Percentiles rank a stretch among this genome's conserved stretches.
phyloP scores from a whole-genome alignment of 2,113 vertebrate species.

The Pelusios castaneus region DNA sequence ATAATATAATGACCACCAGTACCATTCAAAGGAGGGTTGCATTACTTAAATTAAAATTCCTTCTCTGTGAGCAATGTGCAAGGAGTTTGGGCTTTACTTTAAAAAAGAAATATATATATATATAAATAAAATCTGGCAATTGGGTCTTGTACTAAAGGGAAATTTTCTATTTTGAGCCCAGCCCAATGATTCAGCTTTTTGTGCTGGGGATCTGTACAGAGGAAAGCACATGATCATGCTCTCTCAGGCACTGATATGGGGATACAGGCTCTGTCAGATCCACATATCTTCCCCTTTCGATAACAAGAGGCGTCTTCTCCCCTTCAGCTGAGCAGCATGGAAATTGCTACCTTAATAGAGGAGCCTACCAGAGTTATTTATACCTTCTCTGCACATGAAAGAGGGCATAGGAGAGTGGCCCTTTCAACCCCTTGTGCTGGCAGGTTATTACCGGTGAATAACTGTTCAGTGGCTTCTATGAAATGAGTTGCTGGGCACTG shows the following conservation, averaged over 20 bases:
- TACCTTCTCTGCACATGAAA: fast-evolving
- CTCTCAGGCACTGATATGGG: not conserved
- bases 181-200: constrained; percentile 41
- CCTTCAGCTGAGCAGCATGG: not conserved
- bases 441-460: not conserved
- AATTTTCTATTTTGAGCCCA: not conserved
- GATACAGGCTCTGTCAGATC: not conserved
- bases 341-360: not conserved
- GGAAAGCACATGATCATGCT: not conserved
- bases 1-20: not conserved
- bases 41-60: not conserved
- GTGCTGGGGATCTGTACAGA: not conserved
- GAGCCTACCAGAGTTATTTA: fast-evolving
- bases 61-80: not conserved
- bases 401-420: not conserved
- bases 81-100: not conserved
- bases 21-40: not conserved
- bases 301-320: not conserved
- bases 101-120: not conserved
- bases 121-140: too few species aligned
- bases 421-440: not conserved
- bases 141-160: not conserved
- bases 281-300: fast-evolving
- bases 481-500: not conserved
- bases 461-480: not conserved